phyloP scores from a whole-genome alignment of 2,113 vertebrate species.

The Corythornis vintsioides region DNA sequence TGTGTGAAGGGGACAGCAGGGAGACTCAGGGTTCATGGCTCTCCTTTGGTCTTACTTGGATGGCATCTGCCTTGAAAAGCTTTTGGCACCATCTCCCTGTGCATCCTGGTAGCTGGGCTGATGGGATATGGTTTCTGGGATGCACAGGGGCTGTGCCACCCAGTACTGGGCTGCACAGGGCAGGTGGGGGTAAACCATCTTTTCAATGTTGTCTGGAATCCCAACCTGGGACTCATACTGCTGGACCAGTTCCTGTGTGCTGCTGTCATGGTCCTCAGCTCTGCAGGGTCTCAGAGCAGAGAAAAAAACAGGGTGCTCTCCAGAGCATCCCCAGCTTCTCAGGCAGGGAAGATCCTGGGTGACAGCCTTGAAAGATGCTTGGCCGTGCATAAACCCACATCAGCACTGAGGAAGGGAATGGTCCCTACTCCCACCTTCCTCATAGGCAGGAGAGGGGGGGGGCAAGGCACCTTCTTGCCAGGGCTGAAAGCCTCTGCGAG shows the following conservation, averaged over 20 bases:
- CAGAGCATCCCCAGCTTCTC: not conserved
- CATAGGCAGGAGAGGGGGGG: rapidly evolving
- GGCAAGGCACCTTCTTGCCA: not conserved
- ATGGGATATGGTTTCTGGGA: not conserved
- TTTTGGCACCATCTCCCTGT: not conserved
- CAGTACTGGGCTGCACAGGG: not conserved
- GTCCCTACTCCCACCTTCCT: not conserved
- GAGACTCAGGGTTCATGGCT: rapidly evolving
- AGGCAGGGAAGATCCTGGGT: not conserved
- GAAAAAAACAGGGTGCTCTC: not conserved
- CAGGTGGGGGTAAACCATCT: not conserved
- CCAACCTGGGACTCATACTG: rapidly evolving
- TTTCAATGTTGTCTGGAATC: not conserved
- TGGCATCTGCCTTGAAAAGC: rapidly evolving
- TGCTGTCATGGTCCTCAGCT: not conserved
- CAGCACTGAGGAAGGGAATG: rapidly evolving
- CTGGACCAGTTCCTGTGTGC: rapidly evolving
- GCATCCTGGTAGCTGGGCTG: rapidly evolving
- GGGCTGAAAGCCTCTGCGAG: not conserved
- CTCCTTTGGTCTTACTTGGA: rapidly evolving
- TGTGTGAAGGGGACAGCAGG: not conserved
- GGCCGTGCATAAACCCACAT: not conserved
- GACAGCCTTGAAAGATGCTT: not conserved
- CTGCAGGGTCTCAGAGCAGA: not conserved
- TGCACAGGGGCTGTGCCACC: not conserved